These are phyloP conservation scores for Clarias platycephalus DNA, from an alignment of 2,797 vertebrate species.

Conservation along the genomic window DNA sequence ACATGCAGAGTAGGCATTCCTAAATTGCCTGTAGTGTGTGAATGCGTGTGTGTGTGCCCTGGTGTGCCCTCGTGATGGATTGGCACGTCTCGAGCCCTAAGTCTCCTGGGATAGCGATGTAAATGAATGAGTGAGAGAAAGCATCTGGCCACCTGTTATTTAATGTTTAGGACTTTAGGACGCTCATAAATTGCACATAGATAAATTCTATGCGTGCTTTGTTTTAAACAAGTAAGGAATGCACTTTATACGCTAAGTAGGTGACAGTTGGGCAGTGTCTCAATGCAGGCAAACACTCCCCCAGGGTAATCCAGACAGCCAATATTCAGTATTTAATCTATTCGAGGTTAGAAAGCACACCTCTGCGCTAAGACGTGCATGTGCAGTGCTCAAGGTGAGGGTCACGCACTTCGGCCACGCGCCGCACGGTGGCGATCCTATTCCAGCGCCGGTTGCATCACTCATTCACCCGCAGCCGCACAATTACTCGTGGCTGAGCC, in stretches of 20 bases:
- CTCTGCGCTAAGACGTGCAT: constrained; percentile 4
- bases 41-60: too few species aligned
- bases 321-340: not conserved
- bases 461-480: constrained; percentile 32
- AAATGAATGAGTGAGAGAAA: too few species aligned
- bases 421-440: constrained; percentile 72
- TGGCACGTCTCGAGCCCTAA: too few species aligned
- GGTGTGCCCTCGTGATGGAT: too few species aligned
- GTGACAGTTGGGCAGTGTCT: not conserved
- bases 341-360: not conserved
- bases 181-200: not conserved
- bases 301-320: constrained; percentile 1
- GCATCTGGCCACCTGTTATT: not conserved
- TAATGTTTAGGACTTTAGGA: not conserved
- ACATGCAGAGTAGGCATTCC: too few species aligned
- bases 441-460: constrained; percentile 58
- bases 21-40: too few species aligned
- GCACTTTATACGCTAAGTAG: not conserved
- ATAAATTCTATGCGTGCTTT: not conserved
- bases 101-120: too few species aligned
- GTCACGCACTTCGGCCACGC: constrained; percentile 38
- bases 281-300: not conserved
- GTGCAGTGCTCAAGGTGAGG: constrained; percentile 8
- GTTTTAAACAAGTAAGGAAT: not conserved
- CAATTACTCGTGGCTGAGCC: constrained; percentile 52